phyloP scores from a whole-genome alignment of 2,113 vertebrate genomes.

The Pungitius pungitius region DNA sequence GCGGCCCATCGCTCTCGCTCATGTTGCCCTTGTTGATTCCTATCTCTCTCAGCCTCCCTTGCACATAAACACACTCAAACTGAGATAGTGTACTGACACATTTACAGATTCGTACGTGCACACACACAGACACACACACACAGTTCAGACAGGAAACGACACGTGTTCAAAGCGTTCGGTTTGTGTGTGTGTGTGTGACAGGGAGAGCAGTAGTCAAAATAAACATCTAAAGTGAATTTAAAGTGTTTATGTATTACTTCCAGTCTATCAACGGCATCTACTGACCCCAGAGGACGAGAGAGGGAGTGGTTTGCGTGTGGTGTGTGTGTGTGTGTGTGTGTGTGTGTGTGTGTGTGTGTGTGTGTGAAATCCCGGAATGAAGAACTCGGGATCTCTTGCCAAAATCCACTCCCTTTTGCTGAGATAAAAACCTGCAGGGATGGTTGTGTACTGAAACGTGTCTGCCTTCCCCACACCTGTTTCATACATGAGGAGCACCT shows the following conservation, averaged over 20 bases:
- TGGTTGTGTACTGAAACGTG: background rate
- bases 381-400: background rate
- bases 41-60: slow-evolving; percentile 13
- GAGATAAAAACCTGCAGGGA: slow-evolving; percentile 19
- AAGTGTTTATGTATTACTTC: slow-evolving; percentile 51
- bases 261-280: slow-evolving; percentile 61
- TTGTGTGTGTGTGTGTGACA: slow-evolving; percentile 16
- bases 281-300: slow-evolving; percentile 15
- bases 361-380: slow-evolving; percentile 1
- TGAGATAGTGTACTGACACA: slow-evolving; percentile 18
- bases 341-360: background rate
- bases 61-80: slow-evolving; percentile 24
- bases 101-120: background rate
- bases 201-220: slow-evolving; percentile 23
- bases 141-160: slow-evolving; percentile 32
- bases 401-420: slow-evolving; percentile 9
- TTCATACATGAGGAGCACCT: background rate
- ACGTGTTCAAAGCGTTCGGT: slow-evolving; percentile 1
- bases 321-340: slow-evolving; percentile 2
- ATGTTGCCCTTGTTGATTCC: slow-evolving; percentile 20
- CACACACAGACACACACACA: slow-evolving; percentile 12
- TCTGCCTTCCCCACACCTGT: background rate
- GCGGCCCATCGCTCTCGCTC: background rate
- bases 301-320: slow-evolving; percentile 3
- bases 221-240: slow-evolving; percentile 53